These are phyloP conservation scores for Sphaeramia orbicularis DNA, from an alignment of 2,797 vertebrate species.

Conservation along the genomic window DNA sequence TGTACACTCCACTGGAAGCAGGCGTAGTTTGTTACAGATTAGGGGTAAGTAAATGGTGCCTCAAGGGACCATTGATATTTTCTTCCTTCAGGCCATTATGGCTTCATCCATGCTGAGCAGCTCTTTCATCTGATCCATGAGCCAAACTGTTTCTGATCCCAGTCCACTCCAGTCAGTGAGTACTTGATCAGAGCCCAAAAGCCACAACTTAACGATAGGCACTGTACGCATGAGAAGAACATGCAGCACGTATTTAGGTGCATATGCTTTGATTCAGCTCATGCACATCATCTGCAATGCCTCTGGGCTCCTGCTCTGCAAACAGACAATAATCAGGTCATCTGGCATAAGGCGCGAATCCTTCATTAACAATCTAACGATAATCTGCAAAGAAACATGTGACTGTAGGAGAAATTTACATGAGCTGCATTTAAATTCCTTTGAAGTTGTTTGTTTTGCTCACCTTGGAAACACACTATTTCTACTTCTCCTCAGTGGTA, in stretches of 20 bases:
- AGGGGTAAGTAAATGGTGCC: conserved; percentile 56
- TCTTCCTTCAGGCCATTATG: background rate
- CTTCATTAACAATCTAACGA: conserved; percentile 70
- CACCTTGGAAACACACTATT: conserved; percentile 85
- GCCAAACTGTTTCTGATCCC: conserved; percentile 43
- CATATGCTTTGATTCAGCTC: conserved; percentile 29
- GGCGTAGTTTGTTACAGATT: conserved; percentile 47
- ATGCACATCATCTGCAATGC: conserved; percentile 10
- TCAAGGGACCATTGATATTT: conserved; percentile 28
- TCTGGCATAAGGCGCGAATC: conserved; percentile 60
- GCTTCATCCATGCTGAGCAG: conserved; percentile 18
- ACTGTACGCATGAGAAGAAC: background rate
- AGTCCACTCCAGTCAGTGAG: conserved; percentile 45
- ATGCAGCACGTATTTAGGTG: background rate
- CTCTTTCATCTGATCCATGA: conserved; percentile 64
- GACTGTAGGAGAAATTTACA: conserved; percentile 77
- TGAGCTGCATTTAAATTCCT: conserved; percentile 80
- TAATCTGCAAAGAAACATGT: conserved; percentile 71
- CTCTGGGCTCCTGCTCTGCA: conserved; percentile 41
- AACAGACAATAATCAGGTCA: conserved; percentile 78
- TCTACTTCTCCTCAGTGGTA: conserved; percentile 77
- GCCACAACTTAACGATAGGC: conserved; percentile 24
- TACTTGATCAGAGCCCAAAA: conserved; percentile 39
- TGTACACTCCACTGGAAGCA: conserved; percentile 22
- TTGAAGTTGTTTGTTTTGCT: conserved; percentile 87